Percentiles rank a stretch among this genome's conserved stretches.
Conservation (phyloP, 2,797 vertebrate species). For the Tympanoctomys barrerae region DNA sequence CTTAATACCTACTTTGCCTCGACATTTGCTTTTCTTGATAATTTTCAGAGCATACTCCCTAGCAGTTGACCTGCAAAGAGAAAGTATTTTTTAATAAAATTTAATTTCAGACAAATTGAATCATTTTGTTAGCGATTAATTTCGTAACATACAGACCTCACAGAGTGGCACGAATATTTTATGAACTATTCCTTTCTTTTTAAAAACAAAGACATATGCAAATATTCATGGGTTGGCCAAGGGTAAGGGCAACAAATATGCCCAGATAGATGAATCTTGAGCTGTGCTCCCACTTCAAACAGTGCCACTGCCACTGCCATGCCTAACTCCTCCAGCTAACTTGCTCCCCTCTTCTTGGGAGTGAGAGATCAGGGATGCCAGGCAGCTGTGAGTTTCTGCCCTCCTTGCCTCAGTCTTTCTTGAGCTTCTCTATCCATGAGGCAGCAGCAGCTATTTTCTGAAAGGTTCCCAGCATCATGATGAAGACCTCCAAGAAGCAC, state of each 20-base stretch:
- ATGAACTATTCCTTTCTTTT: not conserved
- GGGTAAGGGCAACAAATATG: too few relatives aligned
- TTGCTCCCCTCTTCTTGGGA: not conserved
- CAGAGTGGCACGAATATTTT: not conserved
- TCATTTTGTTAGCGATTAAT: not conserved
- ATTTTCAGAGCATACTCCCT: constrained; percentile 99
- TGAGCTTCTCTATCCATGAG: not conserved
- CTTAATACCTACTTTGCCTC: constrained; percentile 94
- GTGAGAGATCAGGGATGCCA: not conserved
- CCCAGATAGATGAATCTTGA: not conserved
- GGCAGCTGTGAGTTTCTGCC: too few relatives aligned
- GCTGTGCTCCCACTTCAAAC: not conserved
- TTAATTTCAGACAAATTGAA: constrained; percentile 16
- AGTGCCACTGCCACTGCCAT: accelerated
- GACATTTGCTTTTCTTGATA: constrained; percentile 98
- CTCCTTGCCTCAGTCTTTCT: not conserved
- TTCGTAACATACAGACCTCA: not conserved
- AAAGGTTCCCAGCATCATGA: not conserved
- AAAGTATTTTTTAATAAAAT: not conserved
- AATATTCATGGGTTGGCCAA: not conserved
- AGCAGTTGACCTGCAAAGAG: constrained; percentile 92
- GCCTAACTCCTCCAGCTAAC: too few relatives aligned
- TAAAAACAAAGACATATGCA: not conserved
- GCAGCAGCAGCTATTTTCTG: not conserved
- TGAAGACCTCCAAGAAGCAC: not conserved